Conservation (phyloP, 2,888 invertebrate genomes). For the Drosophila limbata region DNA sequence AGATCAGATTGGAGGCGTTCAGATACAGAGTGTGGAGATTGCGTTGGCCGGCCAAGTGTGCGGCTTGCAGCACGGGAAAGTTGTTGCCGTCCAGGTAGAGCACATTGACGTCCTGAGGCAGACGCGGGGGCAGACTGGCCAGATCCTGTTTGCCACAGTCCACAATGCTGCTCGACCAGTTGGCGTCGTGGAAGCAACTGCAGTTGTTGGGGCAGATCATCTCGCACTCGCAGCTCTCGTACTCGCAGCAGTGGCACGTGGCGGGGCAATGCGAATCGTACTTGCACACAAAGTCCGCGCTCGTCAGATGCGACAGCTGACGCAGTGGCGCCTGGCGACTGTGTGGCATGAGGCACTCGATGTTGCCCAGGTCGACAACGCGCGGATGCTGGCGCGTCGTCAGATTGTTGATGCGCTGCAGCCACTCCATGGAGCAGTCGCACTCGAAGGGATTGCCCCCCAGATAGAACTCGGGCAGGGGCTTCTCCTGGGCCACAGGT, state of each 20-base stretch:
- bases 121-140: conserved; percentile 88
- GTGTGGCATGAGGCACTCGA: conserved; percentile 94
- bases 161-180: conserved; percentile 96
- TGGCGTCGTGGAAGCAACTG: conserved; percentile 97
- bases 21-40: conserved; percentile 94
- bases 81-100: conserved; percentile 96
- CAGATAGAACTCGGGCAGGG: conserved; percentile 94
- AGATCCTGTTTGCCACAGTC: conserved; percentile 91
- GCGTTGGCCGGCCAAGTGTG: conserved; percentile 95
- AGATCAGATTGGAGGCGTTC: conserved; percentile 93
- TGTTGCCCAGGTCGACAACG: conserved; percentile 95
- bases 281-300: conserved; percentile 95
- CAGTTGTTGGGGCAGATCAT: conserved; percentile 98
- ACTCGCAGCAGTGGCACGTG: conserved; percentile 97
- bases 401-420: conserved; percentile 95
- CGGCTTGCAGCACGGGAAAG: conserved; percentile 90
- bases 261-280: conserved; percentile 97
- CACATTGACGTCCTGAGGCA: conserved; percentile 98
- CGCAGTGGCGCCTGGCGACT: conserved; percentile 92
- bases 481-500: conserved; percentile 89
- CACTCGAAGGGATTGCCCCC: conserved; percentile 97
- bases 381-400: conserved; percentile 94
- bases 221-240: conserved; percentile 98
- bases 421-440: conserved; percentile 98
- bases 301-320: conserved; percentile 90